phyloP scores from a whole-genome alignment of 2,888 invertebrate genomes.

The Strigamia maritima region DNA sequence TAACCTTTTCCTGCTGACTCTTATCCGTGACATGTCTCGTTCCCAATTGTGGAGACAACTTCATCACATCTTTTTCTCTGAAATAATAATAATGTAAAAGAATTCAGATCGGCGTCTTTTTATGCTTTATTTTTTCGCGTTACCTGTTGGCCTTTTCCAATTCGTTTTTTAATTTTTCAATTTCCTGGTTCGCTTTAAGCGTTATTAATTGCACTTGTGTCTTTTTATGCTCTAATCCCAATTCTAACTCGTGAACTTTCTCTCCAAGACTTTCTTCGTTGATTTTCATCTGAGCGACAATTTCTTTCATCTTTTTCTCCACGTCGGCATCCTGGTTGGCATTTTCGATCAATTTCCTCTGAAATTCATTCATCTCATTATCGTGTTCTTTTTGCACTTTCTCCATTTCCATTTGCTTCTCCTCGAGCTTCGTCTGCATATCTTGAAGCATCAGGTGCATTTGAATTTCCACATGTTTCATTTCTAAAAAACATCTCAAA shows the following conservation, averaged over 20 bases:
- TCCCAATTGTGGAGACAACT: background rate
- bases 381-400: background rate
- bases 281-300: background rate
- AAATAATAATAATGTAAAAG: background rate
- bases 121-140: background rate
- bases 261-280: background rate
- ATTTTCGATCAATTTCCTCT: background rate
- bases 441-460: background rate
- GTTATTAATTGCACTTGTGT: background rate
- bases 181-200: background rate
- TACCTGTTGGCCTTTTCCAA: constrained; percentile 12
- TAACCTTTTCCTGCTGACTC: background rate
- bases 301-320: constrained; percentile 2
- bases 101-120: background rate
- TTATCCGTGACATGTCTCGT: background rate
- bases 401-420: background rate
- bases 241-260: background rate
- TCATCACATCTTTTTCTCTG: background rate
- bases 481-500: constrained; percentile 10
- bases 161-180: background rate
- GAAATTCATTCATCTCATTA: background rate
- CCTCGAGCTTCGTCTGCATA: background rate
- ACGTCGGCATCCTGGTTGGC: background rate
- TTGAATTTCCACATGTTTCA: constrained; percentile 22
- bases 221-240: constrained; percentile 5